A percentile compares a stretch with the other conserved stretches of the same genome.
Conservation (phyloP, 2,888 invertebrate genomes). For the Automeris io region DNA sequence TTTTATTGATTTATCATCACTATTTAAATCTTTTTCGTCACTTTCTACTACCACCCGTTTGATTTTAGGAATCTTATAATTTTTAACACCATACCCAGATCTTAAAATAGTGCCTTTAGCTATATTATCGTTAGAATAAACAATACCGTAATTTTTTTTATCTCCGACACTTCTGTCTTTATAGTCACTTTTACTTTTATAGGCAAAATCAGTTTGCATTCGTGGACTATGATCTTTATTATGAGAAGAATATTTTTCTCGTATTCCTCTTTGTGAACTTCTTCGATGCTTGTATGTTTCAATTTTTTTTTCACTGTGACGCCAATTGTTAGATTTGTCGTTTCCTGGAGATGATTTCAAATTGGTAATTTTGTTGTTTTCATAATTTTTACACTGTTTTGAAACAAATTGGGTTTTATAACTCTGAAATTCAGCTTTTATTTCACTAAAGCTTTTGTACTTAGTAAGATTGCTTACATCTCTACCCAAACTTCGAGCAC, state of each 20-base stretch:
- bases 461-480: slow-evolving; percentile 22
- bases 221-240: slow-evolving; percentile 54
- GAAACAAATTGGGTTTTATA: slow-evolving; percentile 25
- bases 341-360: background rate
- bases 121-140: slow-evolving; percentile 63
- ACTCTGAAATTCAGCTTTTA: slow-evolving; percentile 54
- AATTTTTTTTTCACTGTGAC: background rate
- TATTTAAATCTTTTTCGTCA: background rate
- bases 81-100: slow-evolving; percentile 60
- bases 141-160: slow-evolving; percentile 41
- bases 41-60: slow-evolving; percentile 32
- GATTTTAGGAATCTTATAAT: slow-evolving; percentile 71
- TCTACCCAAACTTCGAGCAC: slow-evolving; percentile 46
- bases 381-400: slow-evolving; percentile 6
- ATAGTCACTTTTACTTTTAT: slow-evolving; percentile 22
- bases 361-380: background rate
- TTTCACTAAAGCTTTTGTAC: slow-evolving; percentile 44
- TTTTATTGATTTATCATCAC: background rate
- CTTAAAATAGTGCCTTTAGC: slow-evolving; percentile 55
- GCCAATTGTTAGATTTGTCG: background rate
- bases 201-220: slow-evolving; percentile 31
- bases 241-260: slow-evolving; percentile 32
- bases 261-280: slow-evolving; percentile 8
- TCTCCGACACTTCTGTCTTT: slow-evolving; percentile 20
- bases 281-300: background rate